phyloP scores from a whole-genome alignment of 1,140 invertebrate species.

The Trachymyrmex cornetzi region DNA sequence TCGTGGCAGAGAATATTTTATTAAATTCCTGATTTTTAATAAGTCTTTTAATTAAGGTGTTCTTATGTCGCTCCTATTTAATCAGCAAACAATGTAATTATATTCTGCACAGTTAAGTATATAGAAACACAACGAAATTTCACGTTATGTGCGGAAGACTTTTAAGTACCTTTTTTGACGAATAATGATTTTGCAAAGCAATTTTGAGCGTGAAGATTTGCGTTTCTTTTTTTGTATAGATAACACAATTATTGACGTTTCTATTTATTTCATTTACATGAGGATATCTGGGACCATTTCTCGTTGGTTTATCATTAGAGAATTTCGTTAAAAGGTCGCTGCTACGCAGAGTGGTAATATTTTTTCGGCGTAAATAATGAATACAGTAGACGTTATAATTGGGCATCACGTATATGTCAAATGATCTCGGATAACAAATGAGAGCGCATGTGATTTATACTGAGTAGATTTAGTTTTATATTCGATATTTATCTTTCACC shows the following conservation, averaged over 20 bases:
- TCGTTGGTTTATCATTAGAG: neutral
- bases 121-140: neutral
- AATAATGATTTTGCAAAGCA: neutral
- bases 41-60: neutral
- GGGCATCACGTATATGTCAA: slow-evolving; percentile 43
- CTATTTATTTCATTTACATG: neutral
- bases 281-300: neutral
- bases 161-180: neutral
- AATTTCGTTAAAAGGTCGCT: slow-evolving; percentile 16
- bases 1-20: neutral
- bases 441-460: slow-evolving; percentile 44
- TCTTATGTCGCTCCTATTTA: neutral
- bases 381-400: slow-evolving; percentile 19
- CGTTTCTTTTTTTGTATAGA: neutral
- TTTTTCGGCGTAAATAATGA: slow-evolving; percentile 61
- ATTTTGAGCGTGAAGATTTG: neutral
- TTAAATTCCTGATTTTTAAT: neutral
- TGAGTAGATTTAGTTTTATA: slow-evolving; percentile 19
- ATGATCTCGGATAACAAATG: slow-evolving; percentile 50
- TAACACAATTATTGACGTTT: neutral
- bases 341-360: neutral
- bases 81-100: slow-evolving; percentile 1
- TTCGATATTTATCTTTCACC: slow-evolving; percentile 18
- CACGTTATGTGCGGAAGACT: neutral
- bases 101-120: neutral